Base-by-base conservation (phyloP, 2,797 vertebrate species). In the Triplophysa yarkandensis region DNA sequence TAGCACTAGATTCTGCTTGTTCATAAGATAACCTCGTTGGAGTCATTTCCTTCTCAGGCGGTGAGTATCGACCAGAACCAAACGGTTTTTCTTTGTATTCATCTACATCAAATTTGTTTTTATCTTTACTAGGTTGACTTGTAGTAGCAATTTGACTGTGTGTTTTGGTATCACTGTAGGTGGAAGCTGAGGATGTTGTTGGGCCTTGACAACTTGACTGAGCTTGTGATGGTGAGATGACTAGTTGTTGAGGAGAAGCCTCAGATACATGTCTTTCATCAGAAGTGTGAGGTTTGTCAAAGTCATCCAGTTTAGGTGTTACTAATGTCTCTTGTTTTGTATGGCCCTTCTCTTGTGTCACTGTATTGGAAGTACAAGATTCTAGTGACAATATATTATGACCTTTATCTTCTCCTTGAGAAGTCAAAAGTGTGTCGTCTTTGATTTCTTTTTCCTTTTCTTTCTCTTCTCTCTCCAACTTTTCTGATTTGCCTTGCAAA, bases 401-500 rank as follows among this genome's bases (percentile, higher is more conserved):
- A 60, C 57, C 48, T 11, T 55, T 68, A 64, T 71, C 71, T 65
- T 78, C 63, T 55, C 54, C 68, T 43, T 36, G n/a, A 63, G 36
- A 1, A 54, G 62, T 27, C 25, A 46, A 79, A 65, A 21, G 50
- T 52, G 34, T 75, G 39, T 57, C 60, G 28, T 77, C 72, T 41
- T 13, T 52, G n/a, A 54, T 88, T 61, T 87, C 86, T 69, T 86
- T 86, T 30, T 85, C 81, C 39, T 70, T 90, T 68, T 88, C 88
- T 66, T 87, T 89, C 69, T 89, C 88, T 41, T 92, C 92, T 77
- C 88, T 90, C 66, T 88, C 88, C 1, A 90, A 85, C 80, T 89
- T 92, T 62, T 92, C 90, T 13, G 88, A 88, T 85, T 89, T 91
- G 65, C 91, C 90, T 79, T 91, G 88, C 82, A 90, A 88, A 48